Base-by-base conservation (phyloP, 2,797 vertebrate species). In the Sebastes nivosus region DNA sequence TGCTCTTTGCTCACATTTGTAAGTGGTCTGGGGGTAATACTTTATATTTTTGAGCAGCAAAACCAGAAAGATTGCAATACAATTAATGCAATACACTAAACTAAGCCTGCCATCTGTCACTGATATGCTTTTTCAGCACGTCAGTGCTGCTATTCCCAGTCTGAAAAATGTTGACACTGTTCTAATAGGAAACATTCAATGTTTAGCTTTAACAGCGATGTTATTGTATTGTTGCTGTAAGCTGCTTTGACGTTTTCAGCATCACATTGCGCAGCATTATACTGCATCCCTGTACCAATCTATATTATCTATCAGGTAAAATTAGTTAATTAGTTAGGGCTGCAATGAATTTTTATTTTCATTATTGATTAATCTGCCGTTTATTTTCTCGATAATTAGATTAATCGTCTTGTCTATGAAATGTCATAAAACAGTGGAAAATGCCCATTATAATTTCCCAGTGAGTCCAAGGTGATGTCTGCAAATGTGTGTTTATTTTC, bases 51-150 rank as follows among this genome's bases (percentile, higher is more conserved):
- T 50, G 3, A 67, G 63, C 22, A 75, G 14, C 7, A 71, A 75
- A 80, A 57, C 6, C 27, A 42, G 11, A 11, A 64, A 72, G 79
- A 71, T 20, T 58, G 79, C 14, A 52, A 36, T 22, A 38, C 14
- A 79, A 71, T 65, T 55, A 69, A 57, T 50, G 46, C 32, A 74
- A 59, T n/a, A 55, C 27, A 36, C 52, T 75, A 58, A 82, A 69
- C 3, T 24, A 58, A 80, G 54, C 64, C 20, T 24, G 22, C 65
- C 66, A 80, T 74, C 70, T 86, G 75, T 76, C 77, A 82, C 16
- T 20, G 64, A 76, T 66, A 10, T 66, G 69, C 74, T 60, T 78
- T 73, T 72, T 68, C 42, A 82, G 64, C 63, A 46, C 8, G 10
- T 22, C 32, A 67, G 32, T 30, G 1, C 13, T n/a, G 16, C 20